These are phyloP conservation scores for Metalampra italica DNA, from an alignment of 2,888 invertebrate genomes.

Conservation along the genomic window DNA sequence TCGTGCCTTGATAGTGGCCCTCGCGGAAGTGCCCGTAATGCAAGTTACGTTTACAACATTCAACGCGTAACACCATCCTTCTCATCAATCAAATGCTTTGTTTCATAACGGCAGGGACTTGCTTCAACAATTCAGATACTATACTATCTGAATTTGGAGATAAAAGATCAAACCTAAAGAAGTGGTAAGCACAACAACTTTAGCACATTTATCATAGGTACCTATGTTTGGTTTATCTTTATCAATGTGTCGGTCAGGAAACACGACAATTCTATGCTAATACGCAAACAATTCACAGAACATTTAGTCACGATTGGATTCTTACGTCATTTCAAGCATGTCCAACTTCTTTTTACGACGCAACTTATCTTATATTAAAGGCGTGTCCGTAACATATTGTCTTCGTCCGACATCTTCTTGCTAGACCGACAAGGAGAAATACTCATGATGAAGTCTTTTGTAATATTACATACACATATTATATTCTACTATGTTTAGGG, in stretches of 20 bases:
- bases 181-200: not conserved
- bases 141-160: no score
- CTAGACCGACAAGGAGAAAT: conserved; percentile 17
- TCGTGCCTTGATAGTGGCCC: conserved; percentile 29
- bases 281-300: conserved; percentile 27
- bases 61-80: conserved; percentile 28
- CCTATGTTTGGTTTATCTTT: conserved; percentile 2
- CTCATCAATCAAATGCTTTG: conserved; percentile 25
- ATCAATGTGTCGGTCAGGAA: conserved; percentile 33
- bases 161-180: no score
- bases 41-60: conserved; percentile 9
- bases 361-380: conserved; percentile 46
- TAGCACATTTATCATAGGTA: not conserved
- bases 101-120: conserved; percentile 24
- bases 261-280: conserved; percentile 27
- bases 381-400: conserved; percentile 60
- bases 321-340: conserved; percentile 45
- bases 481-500: no score
- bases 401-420: conserved; percentile 32
- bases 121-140: not conserved
- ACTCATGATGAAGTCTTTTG: conserved; percentile 17
- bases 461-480: conserved; percentile 11
- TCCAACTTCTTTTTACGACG: conserved; percentile 43
- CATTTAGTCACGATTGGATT: conserved; percentile 37
- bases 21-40: conserved; percentile 26